These are phyloP conservation scores for Hyperoplus lanceolatus DNA, from an alignment of 2,797 vertebrate species.

Conservation along the genomic window DNA sequence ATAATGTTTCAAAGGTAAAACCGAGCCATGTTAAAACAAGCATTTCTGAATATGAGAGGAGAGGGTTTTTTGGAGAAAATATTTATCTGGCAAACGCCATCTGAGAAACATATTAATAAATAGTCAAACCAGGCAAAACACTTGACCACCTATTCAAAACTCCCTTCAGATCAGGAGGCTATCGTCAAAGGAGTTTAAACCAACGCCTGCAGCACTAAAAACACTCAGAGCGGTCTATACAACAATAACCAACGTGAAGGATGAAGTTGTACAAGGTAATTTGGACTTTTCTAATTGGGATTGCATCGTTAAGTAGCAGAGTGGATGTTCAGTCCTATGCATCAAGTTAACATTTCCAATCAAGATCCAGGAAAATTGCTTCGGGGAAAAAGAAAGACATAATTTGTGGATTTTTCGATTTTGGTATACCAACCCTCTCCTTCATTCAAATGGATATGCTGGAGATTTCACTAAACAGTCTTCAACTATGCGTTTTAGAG, in stretches of 20 bases:
- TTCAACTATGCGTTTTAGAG: background rate
- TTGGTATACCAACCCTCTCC: background rate
- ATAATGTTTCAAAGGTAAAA: slow-evolving; percentile 3
- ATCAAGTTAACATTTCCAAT: background rate
- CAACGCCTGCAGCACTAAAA: background rate
- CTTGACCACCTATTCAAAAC: background rate
- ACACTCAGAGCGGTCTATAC: background rate
- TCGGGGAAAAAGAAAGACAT: background rate
- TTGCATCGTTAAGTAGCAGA: background rate
- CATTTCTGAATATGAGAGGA: background rate
- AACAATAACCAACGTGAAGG: background rate
- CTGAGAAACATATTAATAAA: background rate
- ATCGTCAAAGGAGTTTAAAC: background rate
- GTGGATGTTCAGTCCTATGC: background rate
- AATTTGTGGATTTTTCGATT: background rate
- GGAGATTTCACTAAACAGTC: background rate
- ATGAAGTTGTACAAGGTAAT: background rate
- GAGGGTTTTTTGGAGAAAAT: background rate
- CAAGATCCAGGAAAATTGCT: background rate
- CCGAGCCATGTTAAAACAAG: background rate
- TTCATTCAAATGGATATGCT: no score
- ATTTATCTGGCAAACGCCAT: background rate
- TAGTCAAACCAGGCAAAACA: background rate
- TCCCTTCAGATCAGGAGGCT: background rate
- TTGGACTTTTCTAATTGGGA: background rate